Evolutionary conservation across 2,797 vertebrate genomes (phyloP), one percentile per base, ranked within the genome.

Genomic region (Enteromius fasciolatus): DNA sequence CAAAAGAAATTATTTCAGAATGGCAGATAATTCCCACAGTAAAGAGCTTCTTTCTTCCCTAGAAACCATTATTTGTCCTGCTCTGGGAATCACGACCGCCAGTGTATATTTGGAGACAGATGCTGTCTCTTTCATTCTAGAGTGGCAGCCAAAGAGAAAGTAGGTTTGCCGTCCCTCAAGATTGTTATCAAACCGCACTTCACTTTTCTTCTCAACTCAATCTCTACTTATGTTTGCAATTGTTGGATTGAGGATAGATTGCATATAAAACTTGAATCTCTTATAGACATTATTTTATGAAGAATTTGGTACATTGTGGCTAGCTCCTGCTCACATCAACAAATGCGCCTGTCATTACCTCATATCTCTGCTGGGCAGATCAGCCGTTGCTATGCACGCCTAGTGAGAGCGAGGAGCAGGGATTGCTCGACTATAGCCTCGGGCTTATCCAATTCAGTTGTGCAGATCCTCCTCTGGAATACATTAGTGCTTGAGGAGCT

Each of bases 1-100:
- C 82, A 89, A 91, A 89, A 88, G 74, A 83, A 87, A 85, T 93
- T 88, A 93, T 91, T 91, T 66, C 80, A 90, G 95, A 93, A 94
- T 92, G 88, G 90, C 86, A 88, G 91, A 81, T 92, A 89, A 91
- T 93, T 90, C 86, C 81, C 88, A 91, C 90, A 90, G 83, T 91
- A 92, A 87, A 88, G 61, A 79, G 83, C 81, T 83, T 83, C 74
- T 83, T 84, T 81, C 57, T 77, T 74, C 73, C 57, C 66, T 80
- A 48, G 61, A 80, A 50, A 74, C 52, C 31, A 57, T 80, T 79
- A 78, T 84, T 82, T 86, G 66, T 82, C 86, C 86, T 84, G 67
- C 39, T 77, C 14, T 87, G 80, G 52, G 54, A 83, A 28, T 68
- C 28, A 67, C 31, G 69, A 67, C 44, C 20, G 17, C 36, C 20